Percentiles rank a stretch among this genome's conserved stretches.
Conservation (phyloP, 2,797 vertebrate species). For the Urophycis tenuis region DNA sequence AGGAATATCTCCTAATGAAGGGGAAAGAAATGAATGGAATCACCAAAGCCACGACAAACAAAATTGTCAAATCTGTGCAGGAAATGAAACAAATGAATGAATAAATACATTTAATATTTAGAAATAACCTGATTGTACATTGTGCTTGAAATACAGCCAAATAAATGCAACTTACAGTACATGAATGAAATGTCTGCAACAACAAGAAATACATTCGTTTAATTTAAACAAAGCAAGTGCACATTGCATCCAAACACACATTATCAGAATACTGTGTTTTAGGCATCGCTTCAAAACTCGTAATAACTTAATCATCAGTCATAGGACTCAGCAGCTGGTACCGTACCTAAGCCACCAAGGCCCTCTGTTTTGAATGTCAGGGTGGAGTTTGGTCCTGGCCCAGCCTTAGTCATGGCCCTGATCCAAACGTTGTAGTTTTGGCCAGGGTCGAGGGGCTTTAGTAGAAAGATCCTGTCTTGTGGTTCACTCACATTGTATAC, state of each 20-base stretch:
- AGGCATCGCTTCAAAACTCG: neutral
- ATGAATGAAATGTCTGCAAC: neutral
- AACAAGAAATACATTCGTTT: neutral
- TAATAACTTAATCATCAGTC: neutral
- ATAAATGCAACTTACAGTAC: neutral
- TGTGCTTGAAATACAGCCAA: too few relatives aligned
- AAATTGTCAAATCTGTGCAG: neutral
- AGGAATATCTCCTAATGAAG: neutral
- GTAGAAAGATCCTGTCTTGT: neutral
- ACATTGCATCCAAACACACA: neutral
- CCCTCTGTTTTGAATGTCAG: slow-evolving; percentile 38
- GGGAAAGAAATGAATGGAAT: neutral
- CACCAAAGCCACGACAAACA: neutral
- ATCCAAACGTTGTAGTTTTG: slow-evolving; percentile 59
- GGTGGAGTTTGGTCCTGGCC: slow-evolving; percentile 45
- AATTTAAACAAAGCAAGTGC: neutral
- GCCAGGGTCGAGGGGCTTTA: slow-evolving; percentile 38
- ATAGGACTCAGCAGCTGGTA: too few relatives aligned
- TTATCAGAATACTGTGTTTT: neutral
- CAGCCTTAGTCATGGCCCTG: slow-evolving; percentile 56
- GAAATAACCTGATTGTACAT: neutral
- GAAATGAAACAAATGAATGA: neutral
- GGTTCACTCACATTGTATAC: slow-evolving; percentile 44
- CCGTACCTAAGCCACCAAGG: neutral
- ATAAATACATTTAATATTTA: neutral